phyloP scores from a whole-genome alignment of 2,797 vertebrate species.

The Helicolenus hilgendorfi region DNA sequence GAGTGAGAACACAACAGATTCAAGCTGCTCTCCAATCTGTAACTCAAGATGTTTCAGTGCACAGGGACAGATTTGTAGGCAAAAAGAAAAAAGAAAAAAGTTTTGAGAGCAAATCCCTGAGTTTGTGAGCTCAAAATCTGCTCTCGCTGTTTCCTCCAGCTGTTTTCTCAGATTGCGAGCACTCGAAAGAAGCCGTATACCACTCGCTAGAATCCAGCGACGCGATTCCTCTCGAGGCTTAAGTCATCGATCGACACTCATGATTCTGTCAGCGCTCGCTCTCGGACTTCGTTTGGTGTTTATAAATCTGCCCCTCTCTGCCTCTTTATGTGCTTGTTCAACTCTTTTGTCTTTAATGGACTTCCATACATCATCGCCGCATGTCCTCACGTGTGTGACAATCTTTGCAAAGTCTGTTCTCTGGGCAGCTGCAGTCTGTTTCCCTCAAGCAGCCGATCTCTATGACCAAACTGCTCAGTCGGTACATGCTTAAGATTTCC shows the following conservation, averaged over 20 bases:
- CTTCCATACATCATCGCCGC: background rate
- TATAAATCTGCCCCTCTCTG: background rate
- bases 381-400: background rate
- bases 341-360: background rate
- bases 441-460: background rate
- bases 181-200: background rate
- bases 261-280: background rate
- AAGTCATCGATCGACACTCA: background rate
- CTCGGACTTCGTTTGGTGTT: background rate
- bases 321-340: background rate
- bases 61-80: background rate
- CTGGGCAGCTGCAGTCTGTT: background rate
- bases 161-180: constrained; percentile 7
- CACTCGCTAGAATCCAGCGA: background rate
- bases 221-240: background rate
- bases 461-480: background rate
- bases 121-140: background rate
- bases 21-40: background rate
- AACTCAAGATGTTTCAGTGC: background rate
- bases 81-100: background rate
- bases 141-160: background rate
- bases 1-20: background rate
- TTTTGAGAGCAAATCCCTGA: background rate
- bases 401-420: background rate
- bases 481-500: background rate